Conservation (phyloP, 2,113 vertebrate genomes). For the Parotia lawesii region DNA sequence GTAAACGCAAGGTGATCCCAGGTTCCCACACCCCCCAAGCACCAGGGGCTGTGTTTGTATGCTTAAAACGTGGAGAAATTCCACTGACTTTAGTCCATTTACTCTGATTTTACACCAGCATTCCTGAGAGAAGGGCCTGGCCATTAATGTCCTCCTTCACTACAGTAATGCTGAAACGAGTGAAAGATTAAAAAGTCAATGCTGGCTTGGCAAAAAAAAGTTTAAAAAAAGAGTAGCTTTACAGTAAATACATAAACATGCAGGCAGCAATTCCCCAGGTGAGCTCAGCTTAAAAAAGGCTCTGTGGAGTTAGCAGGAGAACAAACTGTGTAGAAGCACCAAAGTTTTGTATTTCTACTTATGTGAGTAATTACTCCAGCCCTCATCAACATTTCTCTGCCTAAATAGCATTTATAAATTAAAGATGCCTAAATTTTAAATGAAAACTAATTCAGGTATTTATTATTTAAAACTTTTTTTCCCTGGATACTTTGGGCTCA, state of each 20-base stretch:
- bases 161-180: neutral
- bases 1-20: neutral
- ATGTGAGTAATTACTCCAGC: conserved; percentile 30
- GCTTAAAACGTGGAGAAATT: neutral
- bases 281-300: conserved; percentile 23
- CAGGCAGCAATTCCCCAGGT: conserved; percentile 16
- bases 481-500: neutral
- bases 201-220: neutral
- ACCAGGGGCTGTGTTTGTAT: neutral
- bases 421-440: conserved; percentile 55
- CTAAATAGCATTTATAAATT: conserved; percentile 53
- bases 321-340: neutral
- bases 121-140: neutral
- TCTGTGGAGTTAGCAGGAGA: conserved; percentile 13
- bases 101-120: neutral
- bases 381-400: conserved; percentile 41
- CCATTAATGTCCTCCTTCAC: neutral
- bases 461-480: conserved; percentile 16
- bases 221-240: neutral
- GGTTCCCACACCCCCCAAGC: neutral
- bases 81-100: neutral
- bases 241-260: conserved; percentile 56
- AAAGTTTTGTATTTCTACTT: conserved; percentile 55
- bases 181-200: conserved; percentile 37
- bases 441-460: conserved; percentile 63